Base-by-base conservation (phyloP, 2,113 vertebrate genomes). In the Phocoena sinus region DNA sequence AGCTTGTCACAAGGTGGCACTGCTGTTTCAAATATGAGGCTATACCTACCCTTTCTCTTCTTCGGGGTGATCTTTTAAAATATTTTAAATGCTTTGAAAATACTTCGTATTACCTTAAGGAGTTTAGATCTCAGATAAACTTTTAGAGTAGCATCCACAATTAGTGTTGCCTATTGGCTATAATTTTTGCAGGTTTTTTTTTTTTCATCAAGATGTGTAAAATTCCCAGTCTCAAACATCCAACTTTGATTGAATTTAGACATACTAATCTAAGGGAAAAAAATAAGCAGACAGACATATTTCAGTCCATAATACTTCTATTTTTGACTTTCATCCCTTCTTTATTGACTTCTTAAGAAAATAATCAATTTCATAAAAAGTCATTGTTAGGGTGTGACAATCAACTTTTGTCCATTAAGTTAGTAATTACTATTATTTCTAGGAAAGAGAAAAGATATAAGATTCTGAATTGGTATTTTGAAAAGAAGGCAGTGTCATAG, bases 1-100 rank as follows among this genome's bases (percentile, higher is more conserved):
- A 8, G 71, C 10, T 14, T 84, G 93, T 97, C 99, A 98, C 98
- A 98, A 98, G 98, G 95, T 98, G 98, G 98, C 98, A 97, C 90
- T 98, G 89, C 77, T 94, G 98, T 90, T 97, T 98, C 98, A 98
- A 95, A 95, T 84, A 98, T 97, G 95, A 91, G 86, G 12, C 7
- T 21, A 18, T 6, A 10, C 12, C 8, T 31, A 11, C 8, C 5
- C 18, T 56, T 87, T 63, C 21, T 87, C 14, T 50, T 56, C 89
- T 80, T n/a, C 1, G 31, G 53, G 25, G 31, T 91, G 38, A 89
- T 83, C 67, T 70, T 83, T 97, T 80, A 58, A 91, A 70, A 79
- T 93, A 91, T 92, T 92, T 67, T 38, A 63, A 96, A 47, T 80
- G 53, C 60, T 93, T 90, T 33, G 2, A 95, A 88, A 73, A 91